These are phyloP conservation scores for Oenanthe oenanthe DNA, from an alignment of 2,113 vertebrate species.

Conservation along the genomic window DNA sequence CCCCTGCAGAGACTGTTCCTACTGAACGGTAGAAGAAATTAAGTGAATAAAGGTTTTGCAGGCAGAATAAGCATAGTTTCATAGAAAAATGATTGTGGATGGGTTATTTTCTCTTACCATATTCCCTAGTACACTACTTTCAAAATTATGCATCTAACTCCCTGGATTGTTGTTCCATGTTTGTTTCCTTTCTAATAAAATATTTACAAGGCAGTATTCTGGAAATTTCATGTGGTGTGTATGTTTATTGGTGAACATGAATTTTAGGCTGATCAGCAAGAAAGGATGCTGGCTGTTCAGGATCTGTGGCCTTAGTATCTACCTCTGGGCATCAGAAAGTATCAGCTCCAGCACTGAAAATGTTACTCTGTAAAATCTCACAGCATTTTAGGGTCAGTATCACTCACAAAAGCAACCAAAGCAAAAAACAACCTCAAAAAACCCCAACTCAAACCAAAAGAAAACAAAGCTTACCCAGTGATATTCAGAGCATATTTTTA, in stretches of 20 bases:
- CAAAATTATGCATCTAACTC: neutral
- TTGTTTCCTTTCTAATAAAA: slow-evolving; percentile 4
- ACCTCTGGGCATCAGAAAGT: neutral
- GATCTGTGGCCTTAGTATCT: neutral
- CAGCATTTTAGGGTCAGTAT: neutral
- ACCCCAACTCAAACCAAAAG: neutral
- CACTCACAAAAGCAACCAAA: neutral
- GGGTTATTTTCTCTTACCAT: neutral
- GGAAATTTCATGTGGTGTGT: neutral
- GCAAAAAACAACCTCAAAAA: neutral
- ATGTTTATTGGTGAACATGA: neutral
- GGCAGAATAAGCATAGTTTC: neutral
- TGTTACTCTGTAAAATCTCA: neutral
- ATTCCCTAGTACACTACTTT: neutral
- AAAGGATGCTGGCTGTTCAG: neutral
- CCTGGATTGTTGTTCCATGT: neutral
- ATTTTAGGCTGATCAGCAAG: neutral
- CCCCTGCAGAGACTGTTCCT: neutral
- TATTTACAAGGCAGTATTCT: neutral
- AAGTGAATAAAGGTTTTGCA: neutral
- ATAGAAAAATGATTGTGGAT: neutral
- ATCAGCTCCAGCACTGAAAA: neutral
- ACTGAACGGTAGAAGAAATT: neutral
- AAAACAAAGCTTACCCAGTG: neutral
- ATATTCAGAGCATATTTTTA: neutral